Evolutionary conservation across 1,140 invertebrate species (phyloP).

Genomic region (Acyrthosiphon pisum): DNA sequence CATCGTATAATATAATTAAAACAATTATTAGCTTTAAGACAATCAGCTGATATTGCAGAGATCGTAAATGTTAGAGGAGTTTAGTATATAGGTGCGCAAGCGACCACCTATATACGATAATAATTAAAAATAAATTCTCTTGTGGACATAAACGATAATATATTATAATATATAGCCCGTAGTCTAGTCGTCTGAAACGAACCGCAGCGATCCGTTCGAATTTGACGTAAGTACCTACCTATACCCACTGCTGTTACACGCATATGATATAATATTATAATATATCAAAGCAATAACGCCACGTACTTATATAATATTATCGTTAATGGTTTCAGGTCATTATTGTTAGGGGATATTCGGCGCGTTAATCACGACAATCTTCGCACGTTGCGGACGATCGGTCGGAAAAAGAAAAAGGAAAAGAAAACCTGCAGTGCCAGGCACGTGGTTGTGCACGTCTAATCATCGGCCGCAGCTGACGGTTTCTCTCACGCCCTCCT

Average conservation of each 20-base stretch:
- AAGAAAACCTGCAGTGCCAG: constrained; percentile 28
- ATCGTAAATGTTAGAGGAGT: too few species aligned
- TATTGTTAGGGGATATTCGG: neutral
- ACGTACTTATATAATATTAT: neutral
- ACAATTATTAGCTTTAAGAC: neutral
- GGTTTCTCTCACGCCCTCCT: constrained; percentile 49
- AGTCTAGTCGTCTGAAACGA: neutral
- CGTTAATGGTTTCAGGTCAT: neutral
- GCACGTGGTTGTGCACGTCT: constrained; percentile 47
- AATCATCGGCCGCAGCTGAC: constrained; percentile 48
- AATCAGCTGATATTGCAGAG: neutral
- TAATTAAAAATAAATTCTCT: too few species aligned
- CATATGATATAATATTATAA: too few species aligned
- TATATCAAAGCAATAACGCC: neutral
- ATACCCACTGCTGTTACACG: neutral
- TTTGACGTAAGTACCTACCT: neutral
- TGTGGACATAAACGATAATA: too few species aligned
- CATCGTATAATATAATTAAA: too few species aligned
- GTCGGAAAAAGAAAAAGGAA: neutral
- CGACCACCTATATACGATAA: too few species aligned
- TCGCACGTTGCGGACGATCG: constrained; percentile 7
- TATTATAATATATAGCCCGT: too few species aligned
- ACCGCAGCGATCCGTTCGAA: neutral
- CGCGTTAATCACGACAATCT: constrained; percentile 48
- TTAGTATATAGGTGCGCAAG: too few species aligned